Percentiles rank a stretch among this genome's conserved stretches.
These are phyloP conservation scores for Balearica regulorum DNA, from an alignment of 2,797 vertebrate species.

Conservation along the genomic window DNA sequence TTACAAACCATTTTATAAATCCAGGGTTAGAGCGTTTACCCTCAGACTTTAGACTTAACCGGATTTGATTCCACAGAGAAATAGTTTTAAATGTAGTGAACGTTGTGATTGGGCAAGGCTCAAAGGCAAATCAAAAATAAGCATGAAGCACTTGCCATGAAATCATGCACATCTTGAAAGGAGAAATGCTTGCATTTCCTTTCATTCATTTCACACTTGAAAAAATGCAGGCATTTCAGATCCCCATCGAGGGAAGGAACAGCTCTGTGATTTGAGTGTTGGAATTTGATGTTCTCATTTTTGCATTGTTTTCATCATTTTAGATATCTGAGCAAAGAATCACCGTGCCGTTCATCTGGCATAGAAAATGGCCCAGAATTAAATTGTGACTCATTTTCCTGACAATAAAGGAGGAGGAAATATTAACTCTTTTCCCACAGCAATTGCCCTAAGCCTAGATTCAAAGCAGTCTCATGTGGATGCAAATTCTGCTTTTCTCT, in stretches of 20 bases:
- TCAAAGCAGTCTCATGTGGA: not conserved
- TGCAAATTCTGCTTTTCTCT: conserved; percentile 1
- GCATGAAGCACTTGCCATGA: not conserved
- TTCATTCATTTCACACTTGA: not conserved
- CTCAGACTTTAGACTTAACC: not conserved
- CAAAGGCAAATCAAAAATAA: not conserved
- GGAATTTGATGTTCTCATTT: not conserved
- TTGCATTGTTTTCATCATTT: not conserved
- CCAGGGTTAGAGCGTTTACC: not conserved
- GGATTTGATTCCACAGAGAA: not conserved
- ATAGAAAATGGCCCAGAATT: not conserved
- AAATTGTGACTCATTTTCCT: conserved; percentile 22
- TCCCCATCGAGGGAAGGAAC: not conserved
- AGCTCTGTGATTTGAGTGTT: not conserved
- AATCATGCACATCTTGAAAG: not conserved
- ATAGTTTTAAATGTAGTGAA: not conserved
- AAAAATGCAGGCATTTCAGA: not conserved
- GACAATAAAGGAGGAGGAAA: not conserved
- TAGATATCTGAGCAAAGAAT: not conserved
- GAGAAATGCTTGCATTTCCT: not conserved
- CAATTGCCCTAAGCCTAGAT: not conserved
- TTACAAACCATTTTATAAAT: not conserved
- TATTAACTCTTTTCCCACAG: not conserved
- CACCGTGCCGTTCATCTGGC: not conserved
- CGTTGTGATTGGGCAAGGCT: not conserved